Percentiles rank a stretch among this genome's conserved stretches.
Conservation (phyloP, 2,113 vertebrate species). For the Chaenocephalus aceratus region DNA sequence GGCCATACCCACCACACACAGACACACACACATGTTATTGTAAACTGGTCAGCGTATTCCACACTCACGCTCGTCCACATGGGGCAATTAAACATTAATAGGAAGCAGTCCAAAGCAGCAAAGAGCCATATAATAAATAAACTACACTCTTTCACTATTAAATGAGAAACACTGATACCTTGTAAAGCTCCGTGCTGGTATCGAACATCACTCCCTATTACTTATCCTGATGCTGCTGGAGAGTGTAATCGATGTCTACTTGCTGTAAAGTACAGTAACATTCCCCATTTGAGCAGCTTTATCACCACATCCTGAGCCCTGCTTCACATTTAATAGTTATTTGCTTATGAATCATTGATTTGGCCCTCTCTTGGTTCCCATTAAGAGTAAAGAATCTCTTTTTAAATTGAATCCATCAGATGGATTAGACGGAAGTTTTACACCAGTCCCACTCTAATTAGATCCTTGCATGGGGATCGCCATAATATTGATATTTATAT, state of each 20-base stretch:
- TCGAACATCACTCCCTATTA: constrained; percentile 51
- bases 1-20: not conserved
- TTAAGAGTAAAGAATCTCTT: constrained; percentile 59
- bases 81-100: constrained; percentile 59
- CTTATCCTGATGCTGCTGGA: constrained; percentile 20
- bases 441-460: constrained; percentile 54
- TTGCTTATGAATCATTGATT: constrained; percentile 73
- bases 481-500: constrained; percentile 64
- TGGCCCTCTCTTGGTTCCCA: constrained; percentile 41
- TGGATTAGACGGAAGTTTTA: constrained; percentile 47
- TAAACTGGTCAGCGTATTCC: constrained; percentile 41
- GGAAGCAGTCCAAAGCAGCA: constrained; percentile 16
- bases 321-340: constrained; percentile 61
- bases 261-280: constrained; percentile 58
- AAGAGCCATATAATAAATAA: constrained; percentile 49
- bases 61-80: constrained; percentile 5
- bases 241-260: constrained; percentile 59
- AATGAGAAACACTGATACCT: constrained; percentile 51
- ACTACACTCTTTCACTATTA: constrained; percentile 44
- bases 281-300: constrained; percentile 33
- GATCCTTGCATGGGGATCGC: constrained; percentile 48
- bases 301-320: constrained; percentile 37
- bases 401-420: constrained; percentile 59
- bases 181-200: constrained; percentile 45
- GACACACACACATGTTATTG: constrained; percentile 21